These are phyloP conservation scores for Callipepla squamata DNA, from an alignment of 2,113 vertebrate genomes.

Conservation along the genomic window DNA sequence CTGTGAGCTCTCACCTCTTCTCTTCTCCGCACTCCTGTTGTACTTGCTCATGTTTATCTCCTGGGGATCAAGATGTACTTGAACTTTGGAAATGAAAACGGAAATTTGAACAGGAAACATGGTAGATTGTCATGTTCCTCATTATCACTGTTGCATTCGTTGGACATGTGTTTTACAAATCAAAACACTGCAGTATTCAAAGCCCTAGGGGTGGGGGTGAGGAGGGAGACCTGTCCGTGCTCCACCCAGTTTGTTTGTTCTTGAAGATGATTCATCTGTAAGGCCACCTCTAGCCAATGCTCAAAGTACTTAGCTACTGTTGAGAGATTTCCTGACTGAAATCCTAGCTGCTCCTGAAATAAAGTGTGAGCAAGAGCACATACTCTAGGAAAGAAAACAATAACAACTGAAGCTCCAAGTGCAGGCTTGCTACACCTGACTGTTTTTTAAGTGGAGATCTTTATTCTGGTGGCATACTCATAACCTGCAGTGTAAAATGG, in stretches of 20 bases:
- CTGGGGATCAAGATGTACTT: slow-evolving; percentile 46
- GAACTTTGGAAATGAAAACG: slow-evolving; percentile 56
- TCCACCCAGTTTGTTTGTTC: not conserved
- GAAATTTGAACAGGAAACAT: slow-evolving; percentile 64
- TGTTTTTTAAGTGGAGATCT: not conserved
- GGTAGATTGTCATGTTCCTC: slow-evolving; percentile 52
- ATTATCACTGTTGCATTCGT: slow-evolving; percentile 52
- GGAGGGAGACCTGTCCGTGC: not conserved
- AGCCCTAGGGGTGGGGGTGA: not conserved
- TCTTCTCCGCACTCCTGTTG: not conserved
- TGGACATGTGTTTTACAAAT: slow-evolving; percentile 63
- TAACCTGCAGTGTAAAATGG: not conserved
- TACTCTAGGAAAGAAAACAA: not conserved
- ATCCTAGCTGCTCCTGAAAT: not conserved
- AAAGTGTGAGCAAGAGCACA: not conserved
- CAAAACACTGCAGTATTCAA: slow-evolving; percentile 37
- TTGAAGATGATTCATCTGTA: not conserved
- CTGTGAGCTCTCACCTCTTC: not conserved
- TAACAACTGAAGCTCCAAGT: not conserved
- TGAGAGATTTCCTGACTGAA: slow-evolving; percentile 32
- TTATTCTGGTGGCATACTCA: not conserved
- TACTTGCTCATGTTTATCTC: slow-evolving; percentile 32
- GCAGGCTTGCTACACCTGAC: not conserved
- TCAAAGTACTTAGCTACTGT: not conserved
- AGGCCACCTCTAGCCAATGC: not conserved